Evolutionary conservation across 2,888 invertebrate species (phyloP).

Genomic region (Linnaemya vulpina): DNA sequence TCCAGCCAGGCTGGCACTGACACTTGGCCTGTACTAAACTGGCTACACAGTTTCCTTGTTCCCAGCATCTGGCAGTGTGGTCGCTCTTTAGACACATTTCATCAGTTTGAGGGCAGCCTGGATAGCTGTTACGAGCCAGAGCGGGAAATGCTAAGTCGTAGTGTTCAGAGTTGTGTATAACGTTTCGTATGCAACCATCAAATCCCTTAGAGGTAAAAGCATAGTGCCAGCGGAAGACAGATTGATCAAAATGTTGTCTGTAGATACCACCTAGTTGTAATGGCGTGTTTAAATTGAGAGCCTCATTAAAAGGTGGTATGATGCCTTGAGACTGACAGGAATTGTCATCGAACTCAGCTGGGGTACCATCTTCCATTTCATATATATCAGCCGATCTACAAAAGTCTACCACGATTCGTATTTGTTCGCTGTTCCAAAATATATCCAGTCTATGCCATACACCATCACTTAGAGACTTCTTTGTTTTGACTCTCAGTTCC

Average conservation of each 20-base stretch:
- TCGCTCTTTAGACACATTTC: conserved; percentile 94
- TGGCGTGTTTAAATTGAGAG: conserved; percentile 96
- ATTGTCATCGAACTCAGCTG: conserved; percentile 93
- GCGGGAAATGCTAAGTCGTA: conserved; percentile 98
- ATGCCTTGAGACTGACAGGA: conserved; percentile 94
- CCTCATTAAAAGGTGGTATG: conserved; percentile 97
- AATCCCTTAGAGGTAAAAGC: conserved; percentile 95
- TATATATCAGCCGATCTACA: conserved; percentile 94
- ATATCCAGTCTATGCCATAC: conserved; percentile 98
- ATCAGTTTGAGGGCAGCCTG: conserved; percentile 96
- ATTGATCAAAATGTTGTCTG: conserved; percentile 94
- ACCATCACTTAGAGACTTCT: conserved; percentile 94
- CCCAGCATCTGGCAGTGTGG: conserved; percentile 92
- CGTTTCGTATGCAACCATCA: conserved; percentile 97
- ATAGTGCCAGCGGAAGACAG: conserved; percentile 94
- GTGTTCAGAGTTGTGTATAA: conserved; percentile 96
- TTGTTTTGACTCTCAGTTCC: conserved; percentile 92
- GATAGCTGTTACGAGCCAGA: conserved; percentile 90
- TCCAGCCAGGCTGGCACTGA: conserved; percentile 97
- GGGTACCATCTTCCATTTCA: conserved; percentile 93
- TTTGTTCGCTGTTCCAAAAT: conserved; percentile 96
- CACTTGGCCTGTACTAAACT: conserved; percentile 95
- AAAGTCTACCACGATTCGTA: conserved; percentile 95
- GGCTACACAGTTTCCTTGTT: conserved; percentile 95
- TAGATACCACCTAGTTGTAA: conserved; percentile 96